phyloP scores from a whole-genome alignment of 2,888 invertebrate genomes.

The Eupeodes latifasciatus region DNA sequence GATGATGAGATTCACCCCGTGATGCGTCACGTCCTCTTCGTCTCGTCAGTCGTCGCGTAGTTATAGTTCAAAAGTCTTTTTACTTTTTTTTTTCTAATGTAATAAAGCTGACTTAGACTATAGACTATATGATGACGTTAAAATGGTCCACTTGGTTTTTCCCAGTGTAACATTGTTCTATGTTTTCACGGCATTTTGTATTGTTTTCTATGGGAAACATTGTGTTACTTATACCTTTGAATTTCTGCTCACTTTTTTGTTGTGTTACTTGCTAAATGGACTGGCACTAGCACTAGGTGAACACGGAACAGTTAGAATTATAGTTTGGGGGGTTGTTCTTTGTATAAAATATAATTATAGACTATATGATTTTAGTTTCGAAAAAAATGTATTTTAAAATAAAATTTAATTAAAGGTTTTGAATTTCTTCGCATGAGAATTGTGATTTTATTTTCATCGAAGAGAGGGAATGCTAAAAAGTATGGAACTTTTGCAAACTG shows the following conservation, averaged over 20 bases:
- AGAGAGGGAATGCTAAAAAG: too few relatives aligned
- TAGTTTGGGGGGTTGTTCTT: constrained; percentile 57
- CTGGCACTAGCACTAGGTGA: constrained; percentile 21
- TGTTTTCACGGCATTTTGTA: constrained; percentile 14
- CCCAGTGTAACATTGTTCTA: constrained; percentile 35
- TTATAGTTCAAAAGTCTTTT: constrained; percentile 7
- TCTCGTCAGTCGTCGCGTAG: neutral
- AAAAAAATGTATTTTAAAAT: constrained; percentile 14
- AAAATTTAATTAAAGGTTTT: constrained; percentile 55
- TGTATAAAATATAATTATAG: constrained; percentile 64
- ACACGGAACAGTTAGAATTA: neutral
- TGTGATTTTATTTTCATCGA: neutral
- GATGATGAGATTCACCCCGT: constrained; percentile 65
- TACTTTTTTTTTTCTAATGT: constrained; percentile 26
- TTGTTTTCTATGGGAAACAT: constrained; percentile 59
- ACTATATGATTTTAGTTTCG: constrained; percentile 41
- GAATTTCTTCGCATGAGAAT: constrained; percentile 62
- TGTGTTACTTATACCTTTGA: constrained; percentile 58
- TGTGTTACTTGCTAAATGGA: constrained; percentile 45
- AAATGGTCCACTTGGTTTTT: constrained; percentile 62
- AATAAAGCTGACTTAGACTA: constrained; percentile 53
- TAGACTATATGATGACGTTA: constrained; percentile 17
- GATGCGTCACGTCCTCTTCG: constrained; percentile 18
- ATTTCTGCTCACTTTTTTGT: constrained; percentile 58
- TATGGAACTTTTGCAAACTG: too few relatives aligned